These are phyloP conservation scores for Gandaritis pyraliata DNA, from an alignment of 2,888 invertebrate species.

Conservation along the genomic window DNA sequence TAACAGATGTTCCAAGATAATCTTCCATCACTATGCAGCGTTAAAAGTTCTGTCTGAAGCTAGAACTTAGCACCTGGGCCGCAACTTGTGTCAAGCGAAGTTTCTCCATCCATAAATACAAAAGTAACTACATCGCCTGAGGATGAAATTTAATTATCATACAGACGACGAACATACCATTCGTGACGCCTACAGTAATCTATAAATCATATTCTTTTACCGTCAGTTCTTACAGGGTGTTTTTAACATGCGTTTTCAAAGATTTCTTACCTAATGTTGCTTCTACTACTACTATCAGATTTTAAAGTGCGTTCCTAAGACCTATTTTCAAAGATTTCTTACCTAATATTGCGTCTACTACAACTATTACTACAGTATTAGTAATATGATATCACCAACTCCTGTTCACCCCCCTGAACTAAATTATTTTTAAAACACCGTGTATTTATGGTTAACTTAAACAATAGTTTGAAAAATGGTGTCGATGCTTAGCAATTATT, in stretches of 20 bases:
- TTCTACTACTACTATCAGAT: neutral
- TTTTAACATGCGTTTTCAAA: neutral
- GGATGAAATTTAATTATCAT: conserved; percentile 83
- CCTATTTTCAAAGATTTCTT: no score
- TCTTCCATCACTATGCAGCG: conserved; percentile 51
- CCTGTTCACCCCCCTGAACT: no score
- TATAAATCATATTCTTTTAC: conserved; percentile 67
- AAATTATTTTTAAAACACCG: conserved; percentile 9
- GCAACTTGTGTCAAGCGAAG: conserved; percentile 70
- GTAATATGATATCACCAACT: no score
- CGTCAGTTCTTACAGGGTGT: conserved; percentile 35
- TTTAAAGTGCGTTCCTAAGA: no score
- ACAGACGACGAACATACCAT: conserved; percentile 66
- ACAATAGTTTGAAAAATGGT: conserved; percentile 77
- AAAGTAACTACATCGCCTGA: conserved; percentile 66
- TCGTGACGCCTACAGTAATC: conserved; percentile 66
- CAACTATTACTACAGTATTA: no score
- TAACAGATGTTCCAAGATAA: conserved; percentile 21
- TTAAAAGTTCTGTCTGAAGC: conserved; percentile 60
- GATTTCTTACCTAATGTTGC: neutral
- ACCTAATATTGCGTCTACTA: no score
- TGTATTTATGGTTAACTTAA: conserved; percentile 59
- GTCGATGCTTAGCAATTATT: conserved; percentile 79
- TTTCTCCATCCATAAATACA: conserved; percentile 71
- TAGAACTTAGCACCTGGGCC: conserved; percentile 68